These are phyloP conservation scores for Mamestra brassicae DNA, from an alignment of 2,888 invertebrate genomes.

Conservation along the genomic window DNA sequence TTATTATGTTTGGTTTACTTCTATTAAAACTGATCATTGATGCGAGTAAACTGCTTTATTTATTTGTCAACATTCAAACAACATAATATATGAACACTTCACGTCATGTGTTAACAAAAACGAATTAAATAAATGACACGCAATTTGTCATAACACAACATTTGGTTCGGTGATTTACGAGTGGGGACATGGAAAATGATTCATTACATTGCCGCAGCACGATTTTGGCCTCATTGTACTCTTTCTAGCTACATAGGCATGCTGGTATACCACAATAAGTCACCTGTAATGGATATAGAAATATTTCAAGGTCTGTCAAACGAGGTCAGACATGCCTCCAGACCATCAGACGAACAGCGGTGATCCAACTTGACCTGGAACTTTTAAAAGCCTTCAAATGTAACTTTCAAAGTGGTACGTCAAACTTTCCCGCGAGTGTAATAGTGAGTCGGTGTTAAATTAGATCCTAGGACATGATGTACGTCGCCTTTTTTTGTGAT, in stretches of 20 bases:
- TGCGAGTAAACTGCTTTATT: not conserved
- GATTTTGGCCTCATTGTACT: constrained; percentile 14
- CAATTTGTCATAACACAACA: constrained; percentile 50
- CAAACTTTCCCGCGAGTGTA: constrained; percentile 35
- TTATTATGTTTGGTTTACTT: not conserved
- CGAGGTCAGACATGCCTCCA: constrained; percentile 68
- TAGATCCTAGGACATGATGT: constrained; percentile 36
- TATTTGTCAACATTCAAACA: constrained; percentile 12
- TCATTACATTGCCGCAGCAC: constrained; percentile 18
- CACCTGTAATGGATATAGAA: constrained; percentile 62
- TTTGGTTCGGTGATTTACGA: constrained; percentile 45
- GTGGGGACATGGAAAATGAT: constrained; percentile 13
- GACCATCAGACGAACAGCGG: constrained; percentile 67
- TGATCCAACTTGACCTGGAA: constrained; percentile 74
- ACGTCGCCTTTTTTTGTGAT: constrained; percentile 37
- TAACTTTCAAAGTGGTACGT: constrained; percentile 57
- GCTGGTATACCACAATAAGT: constrained; percentile 32
- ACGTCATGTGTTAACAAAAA: constrained; percentile 40
- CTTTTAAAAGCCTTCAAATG: constrained; percentile 68
- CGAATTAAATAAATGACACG: constrained; percentile 35
- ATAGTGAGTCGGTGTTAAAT: constrained; percentile 38
- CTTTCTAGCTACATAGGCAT: not conserved
- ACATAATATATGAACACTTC: constrained; percentile 7
- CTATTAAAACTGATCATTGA: constrained; percentile 4
- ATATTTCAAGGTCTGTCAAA: constrained; percentile 68